These are phyloP conservation scores for Spongia lamella DNA, from an alignment of 37 sponge, comb jelly and placozoan species.

Conservation along the genomic window DNA sequence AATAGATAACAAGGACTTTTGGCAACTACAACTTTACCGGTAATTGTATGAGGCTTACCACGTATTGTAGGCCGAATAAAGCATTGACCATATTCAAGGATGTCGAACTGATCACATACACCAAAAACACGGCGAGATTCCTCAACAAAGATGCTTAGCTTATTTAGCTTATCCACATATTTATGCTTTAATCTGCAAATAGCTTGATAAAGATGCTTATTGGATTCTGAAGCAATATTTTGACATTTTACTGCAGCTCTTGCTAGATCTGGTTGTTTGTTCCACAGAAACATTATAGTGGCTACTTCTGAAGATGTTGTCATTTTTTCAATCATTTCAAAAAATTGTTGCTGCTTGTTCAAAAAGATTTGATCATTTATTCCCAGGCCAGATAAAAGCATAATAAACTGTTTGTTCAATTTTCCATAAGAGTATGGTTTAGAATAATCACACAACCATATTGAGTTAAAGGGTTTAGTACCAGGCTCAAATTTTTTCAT, in stretches of 20 bases:
- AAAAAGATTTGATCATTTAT: conserved; percentile 66
- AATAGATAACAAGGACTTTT: conserved; percentile 78
- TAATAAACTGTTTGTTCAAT: conserved; percentile 78
- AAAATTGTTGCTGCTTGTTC: conserved; percentile 43
- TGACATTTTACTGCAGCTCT: neutral
- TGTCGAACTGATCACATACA: conserved; percentile 65
- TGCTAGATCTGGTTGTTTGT: conserved; percentile 51
- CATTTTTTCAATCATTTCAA: conserved; percentile 39
- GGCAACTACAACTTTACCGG: conserved; percentile 47
- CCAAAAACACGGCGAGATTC: conserved; percentile 87
- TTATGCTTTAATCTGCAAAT: conserved; percentile 25
- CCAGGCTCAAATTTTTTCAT: conserved; percentile 76
- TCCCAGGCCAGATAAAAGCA: conserved; percentile 74
- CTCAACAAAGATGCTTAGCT: conserved; percentile 55
- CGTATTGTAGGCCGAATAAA: conserved; percentile 50
- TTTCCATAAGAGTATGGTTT: conserved; percentile 72
- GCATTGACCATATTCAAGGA: conserved; percentile 75
- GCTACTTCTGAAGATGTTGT: conserved; percentile 44
- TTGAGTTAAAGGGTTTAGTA: conserved; percentile 40
- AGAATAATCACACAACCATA: conserved; percentile 77
- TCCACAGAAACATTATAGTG: conserved; percentile 40
- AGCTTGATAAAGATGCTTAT: conserved; percentile 12
- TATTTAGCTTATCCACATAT: conserved; percentile 51
- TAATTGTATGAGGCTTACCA: conserved; percentile 53
- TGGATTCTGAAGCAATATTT: neutral